Conservation (phyloP, 2,113 vertebrate genomes). For the Chunga burmeisteri region DNA sequence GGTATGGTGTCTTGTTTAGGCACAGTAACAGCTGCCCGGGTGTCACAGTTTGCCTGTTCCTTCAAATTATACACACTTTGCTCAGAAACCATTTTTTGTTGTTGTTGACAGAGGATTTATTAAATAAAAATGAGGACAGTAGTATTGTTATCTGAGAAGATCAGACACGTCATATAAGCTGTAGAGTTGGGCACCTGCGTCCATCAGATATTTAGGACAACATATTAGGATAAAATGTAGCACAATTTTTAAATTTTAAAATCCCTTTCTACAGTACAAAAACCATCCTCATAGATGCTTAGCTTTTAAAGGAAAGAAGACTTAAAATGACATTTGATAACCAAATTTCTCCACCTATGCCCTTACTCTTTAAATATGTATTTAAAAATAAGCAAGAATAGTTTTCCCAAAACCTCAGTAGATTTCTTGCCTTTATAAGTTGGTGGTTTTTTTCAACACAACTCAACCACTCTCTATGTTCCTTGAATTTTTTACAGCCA, state of each 20-base stretch:
- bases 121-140: background rate
- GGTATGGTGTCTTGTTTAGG: background rate
- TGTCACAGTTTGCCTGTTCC: background rate
- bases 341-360: background rate
- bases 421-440: background rate
- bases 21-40: background rate
- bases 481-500: slow-evolving; percentile 39
- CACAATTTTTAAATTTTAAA: slow-evolving; percentile 8
- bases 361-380: background rate
- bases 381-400: background rate
- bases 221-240: slow-evolving; percentile 18
- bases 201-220: slow-evolving; percentile 49
- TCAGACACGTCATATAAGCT: background rate
- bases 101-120: background rate
- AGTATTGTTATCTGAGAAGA: background rate
- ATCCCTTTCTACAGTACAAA: background rate
- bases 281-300: background rate
- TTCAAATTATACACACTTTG: background rate
- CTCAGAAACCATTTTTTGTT: background rate
- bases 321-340: background rate
- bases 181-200: background rate
- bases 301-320: background rate
- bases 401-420: background rate
- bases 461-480: background rate
- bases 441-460: background rate